Base-by-base conservation (phyloP, 2,888 invertebrate genomes). In the Nebria brevicollis region DNA sequence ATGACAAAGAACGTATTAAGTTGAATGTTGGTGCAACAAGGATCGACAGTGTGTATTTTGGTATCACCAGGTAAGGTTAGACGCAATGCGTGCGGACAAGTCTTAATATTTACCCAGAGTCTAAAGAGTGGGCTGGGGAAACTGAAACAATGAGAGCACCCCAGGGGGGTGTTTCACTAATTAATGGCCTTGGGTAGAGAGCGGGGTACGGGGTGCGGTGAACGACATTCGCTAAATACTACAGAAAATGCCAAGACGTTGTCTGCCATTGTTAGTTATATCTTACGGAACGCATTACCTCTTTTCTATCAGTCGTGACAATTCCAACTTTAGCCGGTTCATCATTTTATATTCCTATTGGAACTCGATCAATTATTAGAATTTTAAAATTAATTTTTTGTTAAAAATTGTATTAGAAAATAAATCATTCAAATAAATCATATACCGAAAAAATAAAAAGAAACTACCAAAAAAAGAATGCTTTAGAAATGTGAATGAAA, bases 131-230 rank as follows among this genome's bases (percentile, higher is more conserved):
- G 68, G 68, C 41, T 20, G 20, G 77, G 66, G 75, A 42, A 77
- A 64, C 43, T 77, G 72, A 82, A 78, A 82, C 82, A 82, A 82
- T 82, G 79, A 86, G 86, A 85, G 85, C 86, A 87, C 89, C 88
- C 89, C 84, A 84, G 89, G 88, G 89, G 87, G 86, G 87, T 88
- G 88, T 89, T 89, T 88, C 88, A 87, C 89, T 89, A 89, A 89
- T 89, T 89, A 89, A 89, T 89, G 89, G 86, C 86, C 87, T 87
- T 88, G 88, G 88, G 20, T 66, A 66, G 68, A 15, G 75, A 15
- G 15, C 64, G 72, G 68, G 34, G 74, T n/a, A 15, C 13, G 54
- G 77, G 15, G 7, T 6, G 65, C 43, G 41, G 25, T 1, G 7
- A 54, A 54, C 54, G 54, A 54, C 76, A 26, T 76, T 76, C 66